These are phyloP conservation scores for Chionis minor DNA, from an alignment of 2,113 vertebrate species.

Conservation along the genomic window DNA sequence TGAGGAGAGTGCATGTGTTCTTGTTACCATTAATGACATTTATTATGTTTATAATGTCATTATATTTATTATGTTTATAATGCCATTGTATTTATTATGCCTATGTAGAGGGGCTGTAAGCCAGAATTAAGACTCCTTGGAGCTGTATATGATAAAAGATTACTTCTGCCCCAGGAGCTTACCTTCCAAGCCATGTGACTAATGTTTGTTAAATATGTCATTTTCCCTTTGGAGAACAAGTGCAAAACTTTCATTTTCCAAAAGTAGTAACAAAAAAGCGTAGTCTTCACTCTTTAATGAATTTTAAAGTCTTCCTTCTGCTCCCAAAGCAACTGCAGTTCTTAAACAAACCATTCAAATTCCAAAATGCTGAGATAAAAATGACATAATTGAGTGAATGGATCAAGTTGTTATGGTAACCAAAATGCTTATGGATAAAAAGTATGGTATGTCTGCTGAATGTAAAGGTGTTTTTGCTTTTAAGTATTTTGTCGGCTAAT, in stretches of 20 bases:
- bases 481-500: constrained; percentile 55
- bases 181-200: neutral
- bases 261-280: neutral
- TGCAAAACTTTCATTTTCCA: neutral
- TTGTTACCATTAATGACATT: neutral
- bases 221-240: neutral
- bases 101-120: neutral
- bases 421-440: constrained; percentile 70
- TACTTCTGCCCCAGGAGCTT: neutral
- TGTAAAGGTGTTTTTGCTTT: neutral
- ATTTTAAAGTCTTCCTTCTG: constrained; percentile 43
- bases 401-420: constrained; percentile 72
- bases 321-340: constrained; percentile 57
- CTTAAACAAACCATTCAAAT: constrained; percentile 67
- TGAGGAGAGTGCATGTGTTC: neutral
- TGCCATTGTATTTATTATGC: neutral
- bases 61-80: neutral
- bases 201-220: neutral
- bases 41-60: neutral
- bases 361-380: constrained; percentile 75
- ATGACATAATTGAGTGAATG: constrained; percentile 67
- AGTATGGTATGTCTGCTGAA: constrained; percentile 8
- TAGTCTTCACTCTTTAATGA: neutral
- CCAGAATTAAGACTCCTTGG: neutral
- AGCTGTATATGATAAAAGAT: neutral